phyloP scores from a whole-genome alignment of 2,888 invertebrate species.

The Mythimna lalbum region DNA sequence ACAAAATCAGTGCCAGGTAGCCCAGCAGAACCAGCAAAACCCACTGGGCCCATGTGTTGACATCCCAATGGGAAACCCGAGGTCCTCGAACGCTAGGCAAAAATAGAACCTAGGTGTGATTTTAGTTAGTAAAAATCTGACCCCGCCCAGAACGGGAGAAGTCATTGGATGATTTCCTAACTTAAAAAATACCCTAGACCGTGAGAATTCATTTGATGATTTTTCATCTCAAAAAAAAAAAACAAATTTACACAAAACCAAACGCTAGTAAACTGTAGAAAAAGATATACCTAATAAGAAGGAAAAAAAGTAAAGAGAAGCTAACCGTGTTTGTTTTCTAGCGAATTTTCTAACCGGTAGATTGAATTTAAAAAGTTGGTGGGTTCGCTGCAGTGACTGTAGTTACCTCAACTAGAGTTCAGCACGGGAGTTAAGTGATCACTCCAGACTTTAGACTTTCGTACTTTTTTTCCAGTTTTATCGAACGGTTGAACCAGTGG shows the following conservation, averaged over 20 bases:
- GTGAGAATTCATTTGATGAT: too few relatives aligned
- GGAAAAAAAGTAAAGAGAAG: conserved; percentile 5
- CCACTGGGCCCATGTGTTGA: too few relatives aligned
- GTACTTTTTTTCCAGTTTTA: conserved; percentile 44
- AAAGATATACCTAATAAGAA: conserved; percentile 13
- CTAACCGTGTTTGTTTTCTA: conserved; percentile 62
- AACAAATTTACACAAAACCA: conserved; percentile 24
- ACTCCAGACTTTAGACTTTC: conserved; percentile 58
- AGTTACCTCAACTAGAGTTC: conserved; percentile 62
- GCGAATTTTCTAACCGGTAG: conserved; percentile 69
- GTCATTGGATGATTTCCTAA: too few relatives aligned
- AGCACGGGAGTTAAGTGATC: conserved; percentile 63
- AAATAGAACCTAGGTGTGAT: too few relatives aligned
- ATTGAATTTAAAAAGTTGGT: conserved; percentile 74
- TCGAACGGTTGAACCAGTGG: conserved; percentile 36
- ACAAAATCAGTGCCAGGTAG: too few relatives aligned
- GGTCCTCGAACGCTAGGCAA: too few relatives aligned
- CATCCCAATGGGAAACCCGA: too few relatives aligned
- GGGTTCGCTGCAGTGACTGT: conserved; percentile 46
- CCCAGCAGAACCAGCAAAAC: too few relatives aligned
- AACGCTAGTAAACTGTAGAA: conserved; percentile 18
- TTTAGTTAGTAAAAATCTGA: too few relatives aligned
- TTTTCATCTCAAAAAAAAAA: too few relatives aligned
- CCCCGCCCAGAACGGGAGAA: too few relatives aligned
- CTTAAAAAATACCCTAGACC: too few relatives aligned